Evolutionary conservation across 2,113 vertebrate genomes (phyloP).

Genomic region (Psilopsiagon aurifrons): DNA sequence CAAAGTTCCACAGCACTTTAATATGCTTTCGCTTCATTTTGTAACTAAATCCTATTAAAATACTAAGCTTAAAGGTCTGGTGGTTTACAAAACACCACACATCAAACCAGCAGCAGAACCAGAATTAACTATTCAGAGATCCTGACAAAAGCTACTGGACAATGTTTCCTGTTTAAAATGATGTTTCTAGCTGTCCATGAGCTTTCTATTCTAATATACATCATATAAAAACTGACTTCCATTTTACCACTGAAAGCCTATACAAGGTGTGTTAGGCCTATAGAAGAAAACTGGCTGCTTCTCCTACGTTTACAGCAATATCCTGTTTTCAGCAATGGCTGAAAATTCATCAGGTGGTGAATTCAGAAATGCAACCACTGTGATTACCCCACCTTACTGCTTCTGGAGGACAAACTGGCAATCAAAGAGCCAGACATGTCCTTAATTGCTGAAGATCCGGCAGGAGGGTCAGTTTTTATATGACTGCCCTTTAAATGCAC

Average conservation of each 20-base stretch:
- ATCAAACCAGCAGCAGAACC: neutral
- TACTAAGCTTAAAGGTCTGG: neutral
- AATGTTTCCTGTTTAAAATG: neutral
- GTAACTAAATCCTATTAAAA: neutral
- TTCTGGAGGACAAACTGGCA: neutral
- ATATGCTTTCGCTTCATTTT: neutral
- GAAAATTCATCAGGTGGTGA: neutral
- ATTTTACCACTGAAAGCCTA: neutral
- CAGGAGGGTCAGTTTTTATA: neutral
- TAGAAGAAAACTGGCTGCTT: neutral
- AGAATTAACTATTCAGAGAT: neutral
- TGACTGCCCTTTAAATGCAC: constrained; percentile 1
- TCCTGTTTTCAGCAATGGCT: neutral
- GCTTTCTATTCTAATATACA: neutral
- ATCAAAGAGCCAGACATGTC: neutral
- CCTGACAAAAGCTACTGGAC: neutral
- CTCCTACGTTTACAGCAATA: neutral
- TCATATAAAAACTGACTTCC: neutral
- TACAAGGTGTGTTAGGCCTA: neutral
- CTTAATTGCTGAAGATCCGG: neutral
- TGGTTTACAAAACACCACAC: neutral
- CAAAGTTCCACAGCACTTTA: neutral
- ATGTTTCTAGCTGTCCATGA: neutral
- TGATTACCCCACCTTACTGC: neutral
- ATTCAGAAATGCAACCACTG: neutral